Evolutionary conservation across 2,888 invertebrate species (phyloP).

Genomic region (Caradrina clavipalpis): DNA sequence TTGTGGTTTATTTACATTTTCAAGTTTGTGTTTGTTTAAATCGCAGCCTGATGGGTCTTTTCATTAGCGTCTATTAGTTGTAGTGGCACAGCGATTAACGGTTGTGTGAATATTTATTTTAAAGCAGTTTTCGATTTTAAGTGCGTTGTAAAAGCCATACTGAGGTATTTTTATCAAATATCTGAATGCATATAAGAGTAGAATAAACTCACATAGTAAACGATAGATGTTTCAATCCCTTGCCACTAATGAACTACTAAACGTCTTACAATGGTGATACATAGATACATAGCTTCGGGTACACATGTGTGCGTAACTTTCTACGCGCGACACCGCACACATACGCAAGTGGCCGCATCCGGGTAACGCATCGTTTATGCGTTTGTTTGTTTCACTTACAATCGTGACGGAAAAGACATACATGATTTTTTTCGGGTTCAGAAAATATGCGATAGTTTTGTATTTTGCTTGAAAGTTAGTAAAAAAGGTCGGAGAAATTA

Average conservation of each 20-base stretch:
- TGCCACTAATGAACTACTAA: background rate
- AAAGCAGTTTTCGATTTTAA: background rate
- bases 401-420: constrained; percentile 24
- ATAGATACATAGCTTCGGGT: constrained; percentile 20
- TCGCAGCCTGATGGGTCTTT: background rate
- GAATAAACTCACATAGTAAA: background rate
- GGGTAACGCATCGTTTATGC: constrained; percentile 61
- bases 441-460: constrained; percentile 6
- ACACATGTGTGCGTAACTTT: constrained; percentile 71
- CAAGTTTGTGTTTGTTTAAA: constrained; percentile 26
- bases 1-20: constrained; percentile 43
- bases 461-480: background rate
- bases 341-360: constrained; percentile 73
- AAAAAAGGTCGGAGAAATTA: background rate
- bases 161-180: background rate
- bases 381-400: constrained; percentile 49
- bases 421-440: background rate
- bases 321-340: constrained; percentile 75
- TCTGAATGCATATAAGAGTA: no score
- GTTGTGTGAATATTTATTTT: constrained; percentile 1
- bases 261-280: constrained; percentile 30
- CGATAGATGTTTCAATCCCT: background rate
- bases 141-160: background rate
- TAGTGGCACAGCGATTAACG: background rate
- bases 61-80: constrained; percentile 22